Percentiles rank a stretch among this genome's conserved stretches.
Conservation (phyloP, 2,888 invertebrate species). For the Phrixothrix hirtus region DNA sequence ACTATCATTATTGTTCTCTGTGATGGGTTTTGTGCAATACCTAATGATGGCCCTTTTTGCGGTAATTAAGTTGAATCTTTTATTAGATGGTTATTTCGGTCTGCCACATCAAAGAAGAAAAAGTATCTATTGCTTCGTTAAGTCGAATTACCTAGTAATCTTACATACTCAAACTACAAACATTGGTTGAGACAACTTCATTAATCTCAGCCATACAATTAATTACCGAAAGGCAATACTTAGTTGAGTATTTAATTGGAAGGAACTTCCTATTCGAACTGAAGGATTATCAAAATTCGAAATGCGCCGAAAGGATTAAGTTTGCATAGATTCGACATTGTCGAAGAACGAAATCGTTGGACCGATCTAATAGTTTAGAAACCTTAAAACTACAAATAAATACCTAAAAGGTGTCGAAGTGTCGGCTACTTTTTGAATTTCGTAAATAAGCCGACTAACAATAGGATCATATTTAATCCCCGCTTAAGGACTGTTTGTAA, state of each 20-base stretch:
- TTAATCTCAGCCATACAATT: conserved; percentile 55
- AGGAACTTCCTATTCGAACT: conserved; percentile 42
- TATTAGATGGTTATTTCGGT: too few species aligned
- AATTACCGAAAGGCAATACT: conserved; percentile 50
- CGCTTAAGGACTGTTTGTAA: conserved; percentile 30
- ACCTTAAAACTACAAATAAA: conserved; percentile 19
- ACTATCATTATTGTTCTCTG: conserved; percentile 51
- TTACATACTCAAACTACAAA: conserved; percentile 49
- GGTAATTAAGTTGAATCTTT: too few species aligned
- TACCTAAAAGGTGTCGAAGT: conserved; percentile 27
- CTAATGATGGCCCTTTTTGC: conserved; percentile 16
- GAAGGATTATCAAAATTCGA: conserved; percentile 51
- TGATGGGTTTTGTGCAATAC: conserved; percentile 22
- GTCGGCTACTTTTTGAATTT: conserved; percentile 26
- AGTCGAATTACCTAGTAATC: conserved; percentile 40
- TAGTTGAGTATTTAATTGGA: conserved; percentile 50
- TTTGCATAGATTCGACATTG: conserved; percentile 11
- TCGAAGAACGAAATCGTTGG: conserved; percentile 14
- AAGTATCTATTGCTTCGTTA: too few species aligned
- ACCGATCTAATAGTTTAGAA: conserved; percentile 20
- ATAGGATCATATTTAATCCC: conserved; percentile 34
- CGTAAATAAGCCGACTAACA: conserved; percentile 26
- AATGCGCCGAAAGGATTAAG: conserved; percentile 22
- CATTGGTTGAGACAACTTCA: conserved; percentile 51
- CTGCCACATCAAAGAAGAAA: too few species aligned